Conservation (phyloP, 2,888 invertebrate genomes). For the Noctuana brunneofusca region DNA sequence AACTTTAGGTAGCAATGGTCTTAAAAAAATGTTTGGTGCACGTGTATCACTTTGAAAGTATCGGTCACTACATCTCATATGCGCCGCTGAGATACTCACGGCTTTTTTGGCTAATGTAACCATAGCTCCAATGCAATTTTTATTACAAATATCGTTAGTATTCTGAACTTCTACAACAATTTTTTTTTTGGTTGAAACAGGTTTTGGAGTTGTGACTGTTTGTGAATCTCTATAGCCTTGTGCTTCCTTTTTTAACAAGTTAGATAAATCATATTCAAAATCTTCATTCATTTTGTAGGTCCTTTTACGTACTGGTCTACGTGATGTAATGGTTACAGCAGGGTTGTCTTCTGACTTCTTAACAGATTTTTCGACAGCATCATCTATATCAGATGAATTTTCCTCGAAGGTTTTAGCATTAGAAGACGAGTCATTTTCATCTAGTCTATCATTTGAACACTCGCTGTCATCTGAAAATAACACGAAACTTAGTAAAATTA, state of each 20-base stretch:
- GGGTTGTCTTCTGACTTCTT: constrained; percentile 49
- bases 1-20: constrained; percentile 68
- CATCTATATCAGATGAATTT: constrained; percentile 76
- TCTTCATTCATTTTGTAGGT: constrained; percentile 86
- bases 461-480: constrained; percentile 56
- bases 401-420: constrained; percentile 68
- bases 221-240: constrained; percentile 74
- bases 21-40: constrained; percentile 59
- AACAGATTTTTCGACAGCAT: constrained; percentile 58
- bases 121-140: constrained; percentile 69
- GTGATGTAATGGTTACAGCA: constrained; percentile 56
- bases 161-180: constrained; percentile 53
- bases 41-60: constrained; percentile 52
- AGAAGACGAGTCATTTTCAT: constrained; percentile 54
- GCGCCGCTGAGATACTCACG: constrained; percentile 60
- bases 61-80: constrained; percentile 57
- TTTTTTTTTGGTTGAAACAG: constrained; percentile 62
- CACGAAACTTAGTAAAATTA: background rate
- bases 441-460: constrained; percentile 43
- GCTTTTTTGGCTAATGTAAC: constrained; percentile 63
- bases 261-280: constrained; percentile 88
- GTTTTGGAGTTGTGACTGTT: constrained; percentile 50
- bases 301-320: constrained; percentile 85
- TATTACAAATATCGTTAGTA: constrained; percentile 52
- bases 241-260: constrained; percentile 79